phyloP scores from a whole-genome alignment of 2,888 invertebrate species.

The Nephrotoma appendiculata region DNA sequence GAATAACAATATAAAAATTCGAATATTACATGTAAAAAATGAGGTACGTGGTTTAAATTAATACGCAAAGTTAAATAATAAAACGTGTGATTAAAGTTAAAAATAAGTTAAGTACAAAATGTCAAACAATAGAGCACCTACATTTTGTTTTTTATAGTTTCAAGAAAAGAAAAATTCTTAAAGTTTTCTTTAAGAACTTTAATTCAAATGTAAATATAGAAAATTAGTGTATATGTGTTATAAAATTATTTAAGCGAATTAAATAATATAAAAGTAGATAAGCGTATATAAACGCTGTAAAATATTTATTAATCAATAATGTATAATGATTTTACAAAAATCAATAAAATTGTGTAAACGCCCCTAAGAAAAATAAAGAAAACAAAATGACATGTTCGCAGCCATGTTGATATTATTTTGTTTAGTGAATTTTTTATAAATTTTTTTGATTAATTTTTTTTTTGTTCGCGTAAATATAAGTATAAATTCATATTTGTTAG shows the following conservation, averaged over 20 bases:
- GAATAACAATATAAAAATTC: background rate
- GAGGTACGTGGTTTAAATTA: background rate
- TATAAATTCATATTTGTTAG: background rate
- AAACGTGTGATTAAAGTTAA: background rate
- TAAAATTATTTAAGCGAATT: background rate
- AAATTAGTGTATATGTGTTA: background rate
- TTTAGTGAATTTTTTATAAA: background rate
- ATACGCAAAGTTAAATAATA: background rate
- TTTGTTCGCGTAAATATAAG: background rate
- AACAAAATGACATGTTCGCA: conserved; percentile 3
- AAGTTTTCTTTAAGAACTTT: background rate
- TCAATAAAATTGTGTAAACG: conserved; percentile 3
- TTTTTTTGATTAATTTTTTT: background rate
- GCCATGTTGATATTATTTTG: conserved; percentile 3
- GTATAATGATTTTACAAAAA: background rate
- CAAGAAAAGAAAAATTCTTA: background rate
- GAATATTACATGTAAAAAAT: background rate
- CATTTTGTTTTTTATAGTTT: background rate
- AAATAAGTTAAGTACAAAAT: background rate
- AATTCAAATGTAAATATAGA: background rate
- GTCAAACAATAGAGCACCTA: background rate
- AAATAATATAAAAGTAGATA: background rate
- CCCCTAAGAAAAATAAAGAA: conserved; percentile 1
- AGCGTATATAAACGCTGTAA: background rate
- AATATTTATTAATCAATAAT: background rate